Base-by-base conservation (phyloP, 2,888 invertebrate species). In the Adelognathus sp. region DNA sequence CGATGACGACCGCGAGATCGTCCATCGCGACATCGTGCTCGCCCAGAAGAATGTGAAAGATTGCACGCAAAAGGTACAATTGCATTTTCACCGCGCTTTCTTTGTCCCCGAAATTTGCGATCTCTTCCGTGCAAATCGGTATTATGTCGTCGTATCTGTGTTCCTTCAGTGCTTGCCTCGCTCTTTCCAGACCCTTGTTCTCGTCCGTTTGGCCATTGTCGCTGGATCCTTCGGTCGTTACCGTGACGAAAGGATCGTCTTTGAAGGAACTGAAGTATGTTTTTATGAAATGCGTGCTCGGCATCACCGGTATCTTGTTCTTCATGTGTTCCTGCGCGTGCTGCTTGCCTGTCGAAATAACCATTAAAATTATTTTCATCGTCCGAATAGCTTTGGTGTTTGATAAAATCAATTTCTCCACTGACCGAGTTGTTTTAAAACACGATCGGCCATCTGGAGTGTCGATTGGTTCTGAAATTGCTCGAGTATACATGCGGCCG, bases 401-500 rank as follows among this genome's bases (percentile, higher is more conserved):
- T n/a, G n/a, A 29, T 31, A 52, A 50, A 66, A 52, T n/a, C 50
- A 41, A 24, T 24, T 60, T 11, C 27, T 31, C 18, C 36, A 82
- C 84, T 87, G 87, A 90, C 97, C 96, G 77, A 97, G 93, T 82
- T 96, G 95, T 90, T 97, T 98, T 7, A 99, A 93, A 67, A 98
- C 95, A 67, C 96, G 94, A 92, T 98, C 98, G 24, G 98, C 98
- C 92, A 96, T 95, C 75, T 95, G 92, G 24, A 98, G 92, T 21
- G 96, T 96, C 80, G 93, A 94, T 85, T 95, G 95, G 88, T 97
- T 98, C 87, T 95, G 94, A 92, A 98, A 99, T 84, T 94, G 94
- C 92, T 98, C 98, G 80, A 98, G 92, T 83, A 98, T 95, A 89
- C 98, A 98, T 16, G 97, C 97, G 27, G 98, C 96, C 0, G 98